Conservation (phyloP, 2,113 vertebrate genomes). For the Phalacrocorax pelagicus region DNA sequence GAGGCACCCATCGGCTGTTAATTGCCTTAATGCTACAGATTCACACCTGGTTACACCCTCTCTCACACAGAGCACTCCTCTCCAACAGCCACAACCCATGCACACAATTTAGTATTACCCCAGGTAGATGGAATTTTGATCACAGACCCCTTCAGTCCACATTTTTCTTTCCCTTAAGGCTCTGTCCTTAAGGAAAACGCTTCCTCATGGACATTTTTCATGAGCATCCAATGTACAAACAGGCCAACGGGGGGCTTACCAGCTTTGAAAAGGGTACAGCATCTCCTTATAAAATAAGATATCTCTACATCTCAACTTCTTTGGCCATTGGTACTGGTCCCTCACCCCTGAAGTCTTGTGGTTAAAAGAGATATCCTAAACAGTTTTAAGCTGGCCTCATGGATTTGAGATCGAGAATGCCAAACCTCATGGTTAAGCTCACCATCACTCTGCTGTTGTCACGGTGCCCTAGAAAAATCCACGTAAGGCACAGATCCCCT, state of each 20-base stretch:
- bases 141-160: neutral
- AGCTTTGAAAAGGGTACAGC: neutral
- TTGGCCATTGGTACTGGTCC: neutral
- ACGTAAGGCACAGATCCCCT: neutral
- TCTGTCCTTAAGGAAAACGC: neutral
- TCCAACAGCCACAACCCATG: neutral
- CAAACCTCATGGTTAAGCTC: neutral
- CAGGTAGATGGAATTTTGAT: neutral
- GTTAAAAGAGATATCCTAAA: neutral
- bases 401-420: neutral
- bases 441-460: neutral
- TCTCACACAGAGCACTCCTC: neutral
- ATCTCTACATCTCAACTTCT: neutral
- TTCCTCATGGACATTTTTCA: neutral
- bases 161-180: neutral
- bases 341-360: neutral
- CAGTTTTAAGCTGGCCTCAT: neutral
- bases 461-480: neutral
- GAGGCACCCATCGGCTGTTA: neutral
- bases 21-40: neutral
- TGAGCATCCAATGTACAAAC: neutral
- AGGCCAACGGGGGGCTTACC: neutral
- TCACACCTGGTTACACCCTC: neutral
- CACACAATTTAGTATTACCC: neutral
- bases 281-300: neutral